Conservation (phyloP, 2,797 vertebrate genomes). For the Alosa sapidissima region DNA sequence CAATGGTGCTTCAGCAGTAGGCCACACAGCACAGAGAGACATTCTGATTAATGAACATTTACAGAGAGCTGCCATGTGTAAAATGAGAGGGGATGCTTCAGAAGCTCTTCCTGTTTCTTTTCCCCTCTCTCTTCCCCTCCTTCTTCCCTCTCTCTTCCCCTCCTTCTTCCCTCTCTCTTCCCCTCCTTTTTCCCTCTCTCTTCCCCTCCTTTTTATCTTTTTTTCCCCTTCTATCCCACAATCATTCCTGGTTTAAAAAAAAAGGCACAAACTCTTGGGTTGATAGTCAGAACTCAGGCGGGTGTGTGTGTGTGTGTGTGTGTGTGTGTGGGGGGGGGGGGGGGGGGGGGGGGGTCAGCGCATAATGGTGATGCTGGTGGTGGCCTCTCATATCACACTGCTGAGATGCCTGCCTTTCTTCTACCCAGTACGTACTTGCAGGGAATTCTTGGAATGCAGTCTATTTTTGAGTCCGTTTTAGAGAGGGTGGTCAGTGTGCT, state of each 20-base stretch:
- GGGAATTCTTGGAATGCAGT: background rate
- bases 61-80: conserved; percentile 65
- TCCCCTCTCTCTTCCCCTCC: background rate
- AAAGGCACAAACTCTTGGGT: background rate
- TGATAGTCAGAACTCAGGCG: background rate
- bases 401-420: background rate
- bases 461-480: background rate
- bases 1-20: background rate
- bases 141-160: no score
- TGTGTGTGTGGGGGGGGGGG: no score
- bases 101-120: conserved; percentile 46
- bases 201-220: conserved; percentile 27
- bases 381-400: background rate
- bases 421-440: background rate
- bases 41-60: conserved; percentile 67
- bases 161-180: no score
- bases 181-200: no score
- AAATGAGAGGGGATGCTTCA: conserved; percentile 71
- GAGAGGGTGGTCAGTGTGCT: background rate
- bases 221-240: conserved; percentile 29
- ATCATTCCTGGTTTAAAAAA: background rate
- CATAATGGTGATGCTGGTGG: background rate
- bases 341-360: no score
- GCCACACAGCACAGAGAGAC: background rate
- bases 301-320: no score